Evolutionary conservation across 2,797 vertebrate genomes (phyloP), one percentile per base, ranked within the genome.

Genomic region (Galagoides demidoff): DNA sequence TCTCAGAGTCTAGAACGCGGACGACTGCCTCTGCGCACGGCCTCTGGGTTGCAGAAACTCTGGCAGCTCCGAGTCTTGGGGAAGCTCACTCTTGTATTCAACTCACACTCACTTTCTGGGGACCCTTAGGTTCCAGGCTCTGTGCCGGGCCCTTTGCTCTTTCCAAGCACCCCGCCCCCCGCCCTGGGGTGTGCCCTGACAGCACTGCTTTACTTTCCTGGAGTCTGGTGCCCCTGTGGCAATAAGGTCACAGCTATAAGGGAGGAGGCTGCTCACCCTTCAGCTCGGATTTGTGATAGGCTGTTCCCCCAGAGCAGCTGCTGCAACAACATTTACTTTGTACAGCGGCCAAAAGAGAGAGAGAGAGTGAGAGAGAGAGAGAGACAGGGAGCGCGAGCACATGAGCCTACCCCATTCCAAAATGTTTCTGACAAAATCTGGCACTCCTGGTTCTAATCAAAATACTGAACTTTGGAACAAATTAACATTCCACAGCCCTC

Each of bases 381-480:
- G 49, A 13, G n/a, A 17, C 45, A 64, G 43, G 2, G 84, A 37
- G 89, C 57, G 37, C 57, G 89, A 11, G 27, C 13, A 1, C 68
- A 25, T 4, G 2, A 89, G 93, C 84, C 63, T 85, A 89, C 77
- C 64, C 83, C 43, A 63, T 90, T 88, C 88, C 76, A n/a, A 93
- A 97, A 85, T 85, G 76, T 90, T 97, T 96, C 94, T 83, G 59
- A 97, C 97, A 90, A 90, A 97, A 95, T 93, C 96, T 96, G 97
- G 93, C 59, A 79, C 95, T 97, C 97, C 95, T 95, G 57, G 92
- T 70, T 89, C 96, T 97, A 95, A 97, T 95, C 31, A 96, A 97
- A 96, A 97, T 94, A 84, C 96, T 83, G 90, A 97, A 95, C 93
- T 96, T 97, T 91, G 96, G 90, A 94, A 97, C 68, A 97, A 96